A percentile compares a stretch with the other conserved stretches of the same genome.
phyloP scores from a whole-genome alignment of 2,797 vertebrate species.

The Sciurus vulgaris region DNA sequence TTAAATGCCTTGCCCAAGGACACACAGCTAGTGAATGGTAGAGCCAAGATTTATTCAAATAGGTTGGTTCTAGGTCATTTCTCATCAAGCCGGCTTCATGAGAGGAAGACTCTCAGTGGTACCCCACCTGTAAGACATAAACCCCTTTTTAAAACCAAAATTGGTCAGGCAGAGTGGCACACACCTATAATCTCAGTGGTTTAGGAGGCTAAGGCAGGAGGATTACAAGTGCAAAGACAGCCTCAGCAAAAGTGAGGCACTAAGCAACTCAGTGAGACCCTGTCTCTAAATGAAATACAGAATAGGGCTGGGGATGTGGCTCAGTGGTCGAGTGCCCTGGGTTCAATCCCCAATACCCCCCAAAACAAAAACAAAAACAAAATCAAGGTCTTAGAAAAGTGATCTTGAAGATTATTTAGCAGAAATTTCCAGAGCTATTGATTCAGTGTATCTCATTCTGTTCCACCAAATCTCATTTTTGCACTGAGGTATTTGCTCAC shows the following conservation, averaged over 20 bases:
- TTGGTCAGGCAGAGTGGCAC: no score
- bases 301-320: no score
- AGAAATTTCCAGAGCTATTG: conserved; percentile 42
- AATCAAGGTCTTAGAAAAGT: conserved; percentile 29
- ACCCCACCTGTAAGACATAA: conserved; percentile 10
- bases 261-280: no score
- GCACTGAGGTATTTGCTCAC: conserved; percentile 27
- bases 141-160: conserved; percentile 8
- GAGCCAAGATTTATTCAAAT: not conserved
- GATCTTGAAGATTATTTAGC: conserved; percentile 43
- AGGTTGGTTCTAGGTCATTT: conserved; percentile 44
- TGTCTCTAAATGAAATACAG: no score
- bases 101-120: not conserved
- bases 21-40: not conserved
- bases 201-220: no score
- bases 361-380: not conserved
- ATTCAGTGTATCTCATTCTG: conserved; percentile 19
- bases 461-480: conserved; percentile 41
- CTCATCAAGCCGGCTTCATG: conserved; percentile 13
- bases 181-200: no score
- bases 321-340: no score
- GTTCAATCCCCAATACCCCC: no score
- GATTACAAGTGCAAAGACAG: no score
- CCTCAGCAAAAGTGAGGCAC: no score
- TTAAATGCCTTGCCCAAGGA: conserved; percentile 15